Conservation (phyloP, 2,797 vertebrate genomes). For the Stomatorhinus walkeri region DNA sequence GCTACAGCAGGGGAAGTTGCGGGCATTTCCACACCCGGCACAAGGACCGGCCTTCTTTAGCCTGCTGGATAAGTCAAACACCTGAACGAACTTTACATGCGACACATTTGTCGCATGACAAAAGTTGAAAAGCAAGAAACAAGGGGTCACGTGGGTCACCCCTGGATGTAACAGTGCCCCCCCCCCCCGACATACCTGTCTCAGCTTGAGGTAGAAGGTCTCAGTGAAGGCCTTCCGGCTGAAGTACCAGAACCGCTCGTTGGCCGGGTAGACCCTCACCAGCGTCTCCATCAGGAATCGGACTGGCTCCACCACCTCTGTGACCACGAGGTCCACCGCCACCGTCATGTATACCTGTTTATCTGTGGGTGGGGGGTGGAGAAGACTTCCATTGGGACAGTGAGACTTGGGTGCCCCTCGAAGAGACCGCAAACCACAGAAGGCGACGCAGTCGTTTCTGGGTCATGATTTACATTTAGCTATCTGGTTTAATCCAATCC, state of each 20-base stretch:
- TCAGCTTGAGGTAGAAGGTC: constrained; percentile 85
- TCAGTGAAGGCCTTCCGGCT: constrained; percentile 92
- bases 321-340: constrained; percentile 92
- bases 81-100: background rate
- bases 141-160: background rate
- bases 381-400: background rate
- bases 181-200: constrained; percentile 43
- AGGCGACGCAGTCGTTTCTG: background rate
- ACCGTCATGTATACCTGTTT: constrained; percentile 90
- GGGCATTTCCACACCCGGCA: constrained; percentile 37
- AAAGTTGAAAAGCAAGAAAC: background rate
- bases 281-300: constrained; percentile 85
- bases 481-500: background rate
- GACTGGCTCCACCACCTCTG: constrained; percentile 88
- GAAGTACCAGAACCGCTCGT: constrained; percentile 98
- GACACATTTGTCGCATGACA: background rate
- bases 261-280: constrained; percentile 85
- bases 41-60: constrained; percentile 25
- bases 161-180: background rate
- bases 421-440: background rate
- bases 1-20: constrained; percentile 40
- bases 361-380: constrained; percentile 55
- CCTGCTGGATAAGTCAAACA: background rate
- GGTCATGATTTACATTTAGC: background rate
- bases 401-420: background rate